phyloP scores from a whole-genome alignment of 2,113 vertebrate species.

The Tretioscincus oriximinensis region DNA sequence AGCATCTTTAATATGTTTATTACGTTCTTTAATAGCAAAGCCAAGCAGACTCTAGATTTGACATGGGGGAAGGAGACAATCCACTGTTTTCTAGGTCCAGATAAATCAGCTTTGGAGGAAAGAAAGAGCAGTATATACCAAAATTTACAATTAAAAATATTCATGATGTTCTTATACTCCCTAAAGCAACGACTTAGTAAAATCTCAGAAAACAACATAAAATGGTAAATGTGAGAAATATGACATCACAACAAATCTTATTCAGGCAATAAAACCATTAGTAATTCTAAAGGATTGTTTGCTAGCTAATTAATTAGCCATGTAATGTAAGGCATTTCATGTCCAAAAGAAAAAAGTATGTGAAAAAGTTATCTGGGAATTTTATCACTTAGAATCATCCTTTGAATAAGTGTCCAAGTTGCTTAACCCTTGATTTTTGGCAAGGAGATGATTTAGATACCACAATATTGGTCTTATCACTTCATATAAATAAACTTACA shows the following conservation, averaged over 20 bases:
- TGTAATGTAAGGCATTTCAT: background rate
- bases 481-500: background rate
- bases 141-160: too few relatives aligned
- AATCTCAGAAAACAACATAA: too few relatives aligned
- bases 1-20: too few relatives aligned
- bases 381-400: background rate
- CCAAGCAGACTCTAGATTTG: too few relatives aligned
- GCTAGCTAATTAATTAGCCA: background rate
- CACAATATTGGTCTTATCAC: background rate
- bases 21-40: too few relatives aligned
- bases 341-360: background rate
- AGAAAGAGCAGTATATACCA: too few relatives aligned
- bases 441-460: conserved; percentile 8
- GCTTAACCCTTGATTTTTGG: background rate
- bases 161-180: too few relatives aligned
- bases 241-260: background rate
- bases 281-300: background rate
- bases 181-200: too few relatives aligned
- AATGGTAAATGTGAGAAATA: background rate
- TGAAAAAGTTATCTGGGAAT: background rate
- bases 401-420: background rate
- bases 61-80: too few relatives aligned
- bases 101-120: too few relatives aligned
- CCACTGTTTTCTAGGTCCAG: too few relatives aligned
- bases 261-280: background rate